Conservation (phyloP, 2,888 invertebrate species). For the Zaprionus lineosus region DNA sequence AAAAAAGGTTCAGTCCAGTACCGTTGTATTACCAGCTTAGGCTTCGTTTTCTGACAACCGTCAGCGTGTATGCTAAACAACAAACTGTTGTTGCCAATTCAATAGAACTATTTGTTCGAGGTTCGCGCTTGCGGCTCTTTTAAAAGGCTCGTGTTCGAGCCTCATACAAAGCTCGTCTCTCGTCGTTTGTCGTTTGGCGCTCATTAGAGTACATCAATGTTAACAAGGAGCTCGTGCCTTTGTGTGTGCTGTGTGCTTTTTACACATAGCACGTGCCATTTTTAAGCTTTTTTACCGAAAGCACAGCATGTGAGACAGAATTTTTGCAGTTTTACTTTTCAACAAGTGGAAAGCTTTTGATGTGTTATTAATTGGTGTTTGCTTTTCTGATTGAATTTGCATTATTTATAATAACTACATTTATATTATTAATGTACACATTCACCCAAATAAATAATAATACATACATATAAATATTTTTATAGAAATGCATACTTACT, state of each 20-base stretch:
- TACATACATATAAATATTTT: too few relatives aligned
- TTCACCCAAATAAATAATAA: too few relatives aligned
- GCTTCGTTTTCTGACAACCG: constrained; percentile 62
- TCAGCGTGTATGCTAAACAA: constrained; percentile 79
- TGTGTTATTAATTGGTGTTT: constrained; percentile 64
- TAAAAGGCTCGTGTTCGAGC: constrained; percentile 9
- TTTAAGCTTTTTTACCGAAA: constrained; percentile 42
- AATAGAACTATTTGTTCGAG: constrained; percentile 25
- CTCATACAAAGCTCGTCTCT: not conserved
- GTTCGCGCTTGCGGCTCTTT: constrained; percentile 31
- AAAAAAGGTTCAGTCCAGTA: constrained; percentile 33
- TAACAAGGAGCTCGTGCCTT: constrained; percentile 26
- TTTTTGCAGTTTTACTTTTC: constrained; percentile 43
- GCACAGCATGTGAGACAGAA: constrained; percentile 40
- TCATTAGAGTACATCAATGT: too few relatives aligned
- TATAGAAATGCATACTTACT: too few relatives aligned
- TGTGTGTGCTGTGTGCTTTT: constrained; percentile 34
- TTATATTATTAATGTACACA: too few relatives aligned
- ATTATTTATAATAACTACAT: too few relatives aligned
- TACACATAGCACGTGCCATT: constrained; percentile 38
- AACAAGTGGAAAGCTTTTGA: constrained; percentile 72
- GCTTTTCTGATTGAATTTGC: constrained; percentile 66
- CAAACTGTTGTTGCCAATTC: constrained; percentile 81
- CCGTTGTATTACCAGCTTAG: constrained; percentile 20
- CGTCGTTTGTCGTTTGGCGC: too few relatives aligned